Evolutionary conservation across 1,140 invertebrate species (phyloP), one percentile per base, ranked within the genome.

Genomic region (Sweltsa coloradensis): DNA sequence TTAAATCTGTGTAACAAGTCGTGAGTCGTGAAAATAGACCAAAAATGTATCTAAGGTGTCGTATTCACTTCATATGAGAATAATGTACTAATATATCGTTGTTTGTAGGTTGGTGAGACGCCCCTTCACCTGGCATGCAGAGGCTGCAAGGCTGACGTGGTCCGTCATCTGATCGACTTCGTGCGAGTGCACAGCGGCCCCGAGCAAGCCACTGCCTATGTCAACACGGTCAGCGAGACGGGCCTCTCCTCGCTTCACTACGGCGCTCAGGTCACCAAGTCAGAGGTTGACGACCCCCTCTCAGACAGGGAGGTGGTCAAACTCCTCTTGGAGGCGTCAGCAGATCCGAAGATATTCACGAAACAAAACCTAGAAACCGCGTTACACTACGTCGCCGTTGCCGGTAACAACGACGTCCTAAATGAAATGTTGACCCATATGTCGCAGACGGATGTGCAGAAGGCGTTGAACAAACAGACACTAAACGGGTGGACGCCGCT

Each of bases 101-200:
- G n/a, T n/a, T n/a, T n/a, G n/a, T n/a, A 96, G 90, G 85, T 78
- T 56, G 94, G 94, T n/a, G 93, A 97, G 69, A 96, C 91, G 0
- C 86, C 92, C 0, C 68, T 98, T 16, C 93, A 97, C 62, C 75
- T 94, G 58, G 91, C 92, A 2, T 89, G 87, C 53, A 67, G 81
- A 42, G 79, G 83, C 48, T 93, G 91, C 52, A 78, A 85, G 49
- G 77, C 91, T 3, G 84, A 91, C 46, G 84, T 95, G 14, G 85
- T 94, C 0, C 71, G 76, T 18, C 79, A 90, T 52, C 66, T 97
- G 18, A 82, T 96, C 34, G 75, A 84, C 41, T 91, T 91, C 51
- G 85, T 92, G 0, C 88, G 84, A 57, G 75, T 77, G 23, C 76
- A 75, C 37, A 78, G 79, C 54, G 81, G 83, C 0, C 68, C 75